Evolutionary conservation across 2,888 invertebrate genomes (phyloP).

Genomic region (Oxystoma pomonae): DNA sequence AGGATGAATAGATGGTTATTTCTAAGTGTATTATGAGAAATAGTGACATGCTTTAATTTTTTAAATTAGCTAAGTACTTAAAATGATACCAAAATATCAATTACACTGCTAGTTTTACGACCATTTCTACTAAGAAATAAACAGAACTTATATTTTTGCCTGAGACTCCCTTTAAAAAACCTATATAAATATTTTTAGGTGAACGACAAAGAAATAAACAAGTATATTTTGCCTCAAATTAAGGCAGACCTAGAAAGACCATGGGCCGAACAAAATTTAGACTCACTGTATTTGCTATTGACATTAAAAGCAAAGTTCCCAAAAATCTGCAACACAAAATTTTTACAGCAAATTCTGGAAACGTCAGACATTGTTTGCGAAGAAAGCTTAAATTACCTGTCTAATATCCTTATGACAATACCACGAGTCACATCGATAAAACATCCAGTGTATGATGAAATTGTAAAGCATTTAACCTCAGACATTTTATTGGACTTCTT

Average conservation of each 20-base stretch:
- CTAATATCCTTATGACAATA: conserved; percentile 58
- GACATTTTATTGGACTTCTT: conserved; percentile 56
- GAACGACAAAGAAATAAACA: conserved; percentile 51
- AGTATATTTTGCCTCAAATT: conserved; percentile 58
- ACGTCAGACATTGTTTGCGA: conserved; percentile 55
- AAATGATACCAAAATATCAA: no score
- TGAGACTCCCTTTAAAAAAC: no score
- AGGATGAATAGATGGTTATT: no score
- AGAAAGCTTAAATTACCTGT: conserved; percentile 54
- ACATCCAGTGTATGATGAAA: conserved; percentile 63
- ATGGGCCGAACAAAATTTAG: conserved; percentile 61
- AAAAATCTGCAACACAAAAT: conserved; percentile 50
- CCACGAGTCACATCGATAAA: conserved; percentile 55
- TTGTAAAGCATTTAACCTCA: conserved; percentile 54
- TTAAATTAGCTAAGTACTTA: no score
- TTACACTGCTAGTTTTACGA: no score
- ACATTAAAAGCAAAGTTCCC: conserved; percentile 48
- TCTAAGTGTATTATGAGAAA: no score
- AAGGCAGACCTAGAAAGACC: conserved; percentile 58
- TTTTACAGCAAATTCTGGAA: conserved; percentile 55
- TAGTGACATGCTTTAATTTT: no score
- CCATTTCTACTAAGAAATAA: no score
- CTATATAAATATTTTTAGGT: conserved; percentile 26
- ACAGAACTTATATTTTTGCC: no score
- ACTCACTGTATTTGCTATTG: conserved; percentile 61